These are phyloP conservation scores for Abrostola tripartita DNA, from an alignment of 2,888 invertebrate species.

Conservation along the genomic window DNA sequence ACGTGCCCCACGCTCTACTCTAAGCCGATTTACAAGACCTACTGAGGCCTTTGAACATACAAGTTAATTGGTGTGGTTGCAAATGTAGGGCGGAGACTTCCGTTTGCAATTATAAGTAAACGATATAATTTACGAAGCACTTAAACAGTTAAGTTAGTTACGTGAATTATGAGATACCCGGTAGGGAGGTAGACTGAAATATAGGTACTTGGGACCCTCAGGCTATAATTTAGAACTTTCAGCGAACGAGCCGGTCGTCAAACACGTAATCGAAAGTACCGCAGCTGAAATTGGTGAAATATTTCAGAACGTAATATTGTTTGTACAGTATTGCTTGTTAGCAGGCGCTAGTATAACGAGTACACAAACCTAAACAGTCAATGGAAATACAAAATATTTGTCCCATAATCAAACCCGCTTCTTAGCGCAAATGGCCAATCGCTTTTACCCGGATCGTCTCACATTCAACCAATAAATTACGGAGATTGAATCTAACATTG, in stretches of 20 bases:
- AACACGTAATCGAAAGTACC: neutral
- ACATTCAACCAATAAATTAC: no score
- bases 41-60: slow-evolving; percentile 20
- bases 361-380: no score
- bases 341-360: no score
- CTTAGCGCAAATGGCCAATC: no score
- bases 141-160: neutral
- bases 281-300: neutral
- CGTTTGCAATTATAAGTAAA: slow-evolving; percentile 2
- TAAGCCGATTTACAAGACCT: slow-evolving; percentile 90
- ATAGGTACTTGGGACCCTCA: neutral
- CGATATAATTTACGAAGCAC: neutral
- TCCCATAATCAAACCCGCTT: no score
- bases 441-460: no score
- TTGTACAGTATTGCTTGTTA: no score
- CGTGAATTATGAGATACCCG: neutral
- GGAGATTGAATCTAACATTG: neutral
- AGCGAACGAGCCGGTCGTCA: neutral
- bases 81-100: neutral
- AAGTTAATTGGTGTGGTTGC: neutral
- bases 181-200: neutral
- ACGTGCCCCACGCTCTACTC: slow-evolving; percentile 94
- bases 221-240: neutral
- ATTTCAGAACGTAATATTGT: neutral
- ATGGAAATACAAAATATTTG: neutral